Conservation (phyloP, 2,888 invertebrate genomes). For the Monoplex corrugatus region DNA sequence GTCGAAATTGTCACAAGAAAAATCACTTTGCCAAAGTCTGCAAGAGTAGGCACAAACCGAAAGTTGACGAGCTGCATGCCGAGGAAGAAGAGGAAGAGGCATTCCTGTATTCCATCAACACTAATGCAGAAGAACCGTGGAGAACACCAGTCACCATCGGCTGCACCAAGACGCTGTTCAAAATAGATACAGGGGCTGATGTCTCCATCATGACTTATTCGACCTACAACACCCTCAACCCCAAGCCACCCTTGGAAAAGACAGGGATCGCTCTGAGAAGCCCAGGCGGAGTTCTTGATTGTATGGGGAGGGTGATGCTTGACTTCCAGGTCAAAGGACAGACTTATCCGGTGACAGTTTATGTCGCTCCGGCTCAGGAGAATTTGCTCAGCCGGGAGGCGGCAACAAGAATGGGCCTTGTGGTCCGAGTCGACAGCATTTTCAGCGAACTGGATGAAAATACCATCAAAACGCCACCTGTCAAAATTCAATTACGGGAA, state of each 20-base stretch:
- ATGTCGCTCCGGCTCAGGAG: not conserved
- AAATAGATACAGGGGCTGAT: conserved; percentile 33
- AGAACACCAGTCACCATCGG: no score
- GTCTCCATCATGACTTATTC: not conserved
- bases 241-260: not conserved
- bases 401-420: not conserved
- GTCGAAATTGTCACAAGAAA: no score
- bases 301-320: not conserved
- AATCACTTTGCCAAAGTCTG: no score
- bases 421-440: not conserved
- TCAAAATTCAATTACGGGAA: not conserved
- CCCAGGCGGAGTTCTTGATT: not conserved
- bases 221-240: not conserved
- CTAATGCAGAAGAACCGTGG: no score
- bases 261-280: not conserved
- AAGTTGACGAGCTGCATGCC: no score
- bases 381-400: not conserved
- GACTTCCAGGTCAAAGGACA: not conserved
- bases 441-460: not conserved
- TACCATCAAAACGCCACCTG: not conserved
- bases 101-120: no score
- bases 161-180: no score
- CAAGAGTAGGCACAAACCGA: no score
- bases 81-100: no score
- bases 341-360: not conserved